These are phyloP conservation scores for Sitophilus oryzae DNA, from an alignment of 1,140 invertebrate species.

Conservation along the genomic window DNA sequence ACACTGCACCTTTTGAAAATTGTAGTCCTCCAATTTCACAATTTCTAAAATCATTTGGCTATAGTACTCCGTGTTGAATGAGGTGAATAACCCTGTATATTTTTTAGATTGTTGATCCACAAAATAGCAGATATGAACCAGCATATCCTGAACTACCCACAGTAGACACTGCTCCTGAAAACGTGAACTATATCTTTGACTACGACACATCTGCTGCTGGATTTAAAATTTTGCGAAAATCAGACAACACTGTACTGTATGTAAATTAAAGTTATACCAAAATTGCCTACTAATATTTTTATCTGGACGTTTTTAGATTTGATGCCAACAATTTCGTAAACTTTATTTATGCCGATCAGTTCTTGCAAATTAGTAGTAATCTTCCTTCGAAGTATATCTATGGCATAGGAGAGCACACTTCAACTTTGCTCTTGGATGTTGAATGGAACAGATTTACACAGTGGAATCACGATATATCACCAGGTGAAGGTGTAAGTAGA, in stretches of 20 bases:
- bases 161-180: constrained; percentile 44
- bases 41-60: too few relatives aligned
- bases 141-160: constrained; percentile 54
- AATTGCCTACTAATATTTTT: too few relatives aligned
- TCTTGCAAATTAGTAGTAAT: constrained; percentile 71
- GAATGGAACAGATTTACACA: constrained; percentile 63
- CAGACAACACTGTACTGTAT: constrained; percentile 55
- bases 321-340: constrained; percentile 67
- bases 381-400: constrained; percentile 73
- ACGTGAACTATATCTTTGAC: constrained; percentile 51
- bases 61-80: too few relatives aligned
- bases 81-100: too few relatives aligned
- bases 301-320: constrained; percentile 62
- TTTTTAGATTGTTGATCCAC: constrained; percentile 59
- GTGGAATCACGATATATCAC: constrained; percentile 62
- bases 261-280: constrained; percentile 32
- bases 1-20: too few relatives aligned
- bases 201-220: constrained; percentile 50
- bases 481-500: constrained; percentile 61
- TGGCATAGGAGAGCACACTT: constrained; percentile 73
- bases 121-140: constrained; percentile 57
- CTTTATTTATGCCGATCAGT: constrained; percentile 75
- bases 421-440: constrained; percentile 54
- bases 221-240: constrained; percentile 53
- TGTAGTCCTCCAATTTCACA: too few relatives aligned